Evolutionary conservation across 1,140 invertebrate species (phyloP).

Genomic region (Asbolus verrucosus): DNA sequence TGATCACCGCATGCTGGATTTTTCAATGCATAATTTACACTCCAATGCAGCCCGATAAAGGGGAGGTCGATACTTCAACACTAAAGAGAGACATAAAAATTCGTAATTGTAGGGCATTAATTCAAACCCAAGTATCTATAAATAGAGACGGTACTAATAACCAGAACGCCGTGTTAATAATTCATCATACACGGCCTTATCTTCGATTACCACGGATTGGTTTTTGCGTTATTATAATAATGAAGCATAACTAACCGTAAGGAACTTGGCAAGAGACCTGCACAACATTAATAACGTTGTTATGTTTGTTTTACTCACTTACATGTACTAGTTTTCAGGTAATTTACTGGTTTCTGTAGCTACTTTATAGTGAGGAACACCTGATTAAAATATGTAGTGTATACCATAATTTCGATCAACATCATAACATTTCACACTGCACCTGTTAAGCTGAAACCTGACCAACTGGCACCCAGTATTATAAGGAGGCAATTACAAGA

Average conservation of each 20-base stretch:
- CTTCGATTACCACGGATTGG: constrained; percentile 33
- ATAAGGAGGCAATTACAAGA: no score
- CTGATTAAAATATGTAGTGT: no score
- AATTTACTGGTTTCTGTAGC: background rate
- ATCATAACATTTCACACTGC: no score
- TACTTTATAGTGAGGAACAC: background rate
- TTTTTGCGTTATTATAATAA: constrained; percentile 35
- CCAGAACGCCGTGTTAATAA: constrained; percentile 14
- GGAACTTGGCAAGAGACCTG: background rate
- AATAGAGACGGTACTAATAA: constrained; percentile 12
- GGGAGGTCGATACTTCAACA: constrained; percentile 6
- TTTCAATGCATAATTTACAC: constrained; percentile 32
- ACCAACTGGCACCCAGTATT: no score
- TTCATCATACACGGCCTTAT: constrained; percentile 27
- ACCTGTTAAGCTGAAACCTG: no score
- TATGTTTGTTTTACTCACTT: constrained; percentile 16
- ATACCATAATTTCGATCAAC: no score
- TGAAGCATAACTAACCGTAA: constrained; percentile 20
- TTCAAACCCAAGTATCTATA: constrained; percentile 17
- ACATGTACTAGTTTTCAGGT: constrained; percentile 20
- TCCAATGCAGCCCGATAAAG: constrained; percentile 14
- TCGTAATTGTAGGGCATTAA: constrained; percentile 17
- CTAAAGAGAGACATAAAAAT: background rate
- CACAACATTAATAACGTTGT: constrained; percentile 23
- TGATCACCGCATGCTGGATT: background rate